Evolutionary conservation across 2,888 invertebrate genomes (phyloP).

Genomic region (Penaeus monodon): DNA sequence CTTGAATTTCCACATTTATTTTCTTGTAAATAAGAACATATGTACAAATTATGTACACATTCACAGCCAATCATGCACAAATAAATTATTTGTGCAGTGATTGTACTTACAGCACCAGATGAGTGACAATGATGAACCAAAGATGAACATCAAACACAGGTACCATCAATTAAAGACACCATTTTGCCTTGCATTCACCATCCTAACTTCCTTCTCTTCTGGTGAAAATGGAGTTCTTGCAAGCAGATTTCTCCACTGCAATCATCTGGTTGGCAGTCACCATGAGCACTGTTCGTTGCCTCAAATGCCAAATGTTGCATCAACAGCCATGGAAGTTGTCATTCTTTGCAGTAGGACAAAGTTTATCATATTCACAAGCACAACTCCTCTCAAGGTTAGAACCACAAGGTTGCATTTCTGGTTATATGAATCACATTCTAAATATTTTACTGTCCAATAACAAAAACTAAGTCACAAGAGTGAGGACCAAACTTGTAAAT

Average conservation of each 20-base stretch:
- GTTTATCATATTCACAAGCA: background rate
- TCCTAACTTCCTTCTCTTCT: background rate
- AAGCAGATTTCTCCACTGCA: background rate
- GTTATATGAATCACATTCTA: background rate
- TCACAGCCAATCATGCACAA: constrained; percentile 57
- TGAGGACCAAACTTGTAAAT: background rate
- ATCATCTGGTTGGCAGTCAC: background rate
- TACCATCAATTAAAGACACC: constrained; percentile 12
- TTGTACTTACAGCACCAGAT: constrained; percentile 59
- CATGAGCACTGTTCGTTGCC: constrained; percentile 2
- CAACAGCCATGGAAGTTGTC: background rate
- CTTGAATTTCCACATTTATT: constrained; percentile 28
- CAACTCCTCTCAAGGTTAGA: background rate
- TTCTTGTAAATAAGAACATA: constrained; percentile 27
- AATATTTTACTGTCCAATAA: background rate
- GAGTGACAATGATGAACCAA: constrained; percentile 47
- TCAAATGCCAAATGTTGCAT: background rate
- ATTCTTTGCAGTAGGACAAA: background rate
- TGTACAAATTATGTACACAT: constrained; percentile 50
- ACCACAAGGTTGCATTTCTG: background rate
- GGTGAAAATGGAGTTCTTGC: background rate
- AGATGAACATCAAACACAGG: constrained; percentile 7
- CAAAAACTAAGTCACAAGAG: background rate
- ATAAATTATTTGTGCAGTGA: constrained; percentile 49
- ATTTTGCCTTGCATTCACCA: background rate